phyloP scores from a whole-genome alignment of 2,113 vertebrate genomes.

The Cynocephalus volans region DNA sequence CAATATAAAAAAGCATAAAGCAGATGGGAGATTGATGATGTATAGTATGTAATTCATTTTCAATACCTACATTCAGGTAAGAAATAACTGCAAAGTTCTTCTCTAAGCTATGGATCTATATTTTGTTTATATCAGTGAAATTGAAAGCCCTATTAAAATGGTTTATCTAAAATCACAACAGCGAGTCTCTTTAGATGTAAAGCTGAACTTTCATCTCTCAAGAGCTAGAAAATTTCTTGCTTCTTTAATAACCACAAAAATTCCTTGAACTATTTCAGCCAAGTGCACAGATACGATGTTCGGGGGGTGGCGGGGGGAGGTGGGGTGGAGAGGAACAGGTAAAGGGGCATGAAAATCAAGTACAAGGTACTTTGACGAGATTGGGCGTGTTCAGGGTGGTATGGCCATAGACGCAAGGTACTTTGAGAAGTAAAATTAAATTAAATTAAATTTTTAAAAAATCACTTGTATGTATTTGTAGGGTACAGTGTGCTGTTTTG shows the following conservation, averaged over 20 bases:
- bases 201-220: neutral
- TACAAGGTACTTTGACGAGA: too few species aligned
- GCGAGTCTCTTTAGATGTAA: neutral
- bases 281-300: too few species aligned
- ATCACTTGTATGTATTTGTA: too few species aligned
- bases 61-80: neutral
- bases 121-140: neutral
- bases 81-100: neutral
- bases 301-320: too few species aligned
- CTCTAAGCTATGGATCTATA: neutral
- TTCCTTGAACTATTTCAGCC: too few species aligned
- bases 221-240: neutral
- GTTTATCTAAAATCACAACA: constrained; percentile 3
- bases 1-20: neutral
- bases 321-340: too few species aligned
- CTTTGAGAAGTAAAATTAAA: too few species aligned
- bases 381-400: too few species aligned
- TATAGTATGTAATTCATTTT: neutral
- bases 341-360: too few species aligned
- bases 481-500: too few species aligned
- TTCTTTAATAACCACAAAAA: neutral
- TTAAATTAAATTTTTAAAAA: too few species aligned
- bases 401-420: too few species aligned
- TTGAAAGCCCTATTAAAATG: neutral
- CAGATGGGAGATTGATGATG: neutral